Evolutionary conservation across 2,113 vertebrate species (phyloP), one percentile per base, ranked within the genome.

Genomic region (Speoplatyrhinus poulsoni): DNA sequence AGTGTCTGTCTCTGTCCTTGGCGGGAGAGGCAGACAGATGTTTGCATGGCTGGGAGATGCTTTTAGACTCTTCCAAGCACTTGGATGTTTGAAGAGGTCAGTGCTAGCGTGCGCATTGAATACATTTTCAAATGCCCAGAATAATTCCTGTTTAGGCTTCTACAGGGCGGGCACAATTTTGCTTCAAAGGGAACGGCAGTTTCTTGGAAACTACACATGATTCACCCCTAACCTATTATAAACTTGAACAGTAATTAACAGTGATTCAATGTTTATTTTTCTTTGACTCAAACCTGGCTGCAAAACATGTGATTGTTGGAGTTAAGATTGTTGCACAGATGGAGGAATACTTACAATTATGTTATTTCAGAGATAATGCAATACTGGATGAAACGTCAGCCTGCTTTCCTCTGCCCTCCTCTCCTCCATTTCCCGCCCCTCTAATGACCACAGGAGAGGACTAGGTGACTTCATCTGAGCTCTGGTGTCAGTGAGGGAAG

Each of bases 11-110:
- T 75, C 52, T 12, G 68, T 75, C 62, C 70, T 56, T 86, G 82
- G 83, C 87, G 73, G 62, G 72, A 62, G 79, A 78, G 58, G 59
- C 62, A 69, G 48, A 81, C 76, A 83, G 88, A 88, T 84, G 82
- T 85, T 85, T 80, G 76, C 77, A 62, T 60, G 76, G 64, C 53
- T 3, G 60, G 70, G 50, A 76, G 82, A 76, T 80, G 81, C 83
- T 85, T 83, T 77, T 52, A 81, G 77, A 85, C 76, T 75, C 80
- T 79, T 77, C 69, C 60, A 82, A 80, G 81, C 70, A 80, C 65
- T 77, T 79, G 74, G 79, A 69, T 77, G 70, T 83, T 80, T 82
- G 70, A 74, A 47, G 55, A 79, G 65, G 67, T 60, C 19, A 60
- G 61, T 69, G 55, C 59, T 15, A 69, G 70, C 60, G 77, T 65